These are phyloP conservation scores for Cheilosia urbana DNA, from an alignment of 2,888 invertebrate species.

Conservation along the genomic window DNA sequence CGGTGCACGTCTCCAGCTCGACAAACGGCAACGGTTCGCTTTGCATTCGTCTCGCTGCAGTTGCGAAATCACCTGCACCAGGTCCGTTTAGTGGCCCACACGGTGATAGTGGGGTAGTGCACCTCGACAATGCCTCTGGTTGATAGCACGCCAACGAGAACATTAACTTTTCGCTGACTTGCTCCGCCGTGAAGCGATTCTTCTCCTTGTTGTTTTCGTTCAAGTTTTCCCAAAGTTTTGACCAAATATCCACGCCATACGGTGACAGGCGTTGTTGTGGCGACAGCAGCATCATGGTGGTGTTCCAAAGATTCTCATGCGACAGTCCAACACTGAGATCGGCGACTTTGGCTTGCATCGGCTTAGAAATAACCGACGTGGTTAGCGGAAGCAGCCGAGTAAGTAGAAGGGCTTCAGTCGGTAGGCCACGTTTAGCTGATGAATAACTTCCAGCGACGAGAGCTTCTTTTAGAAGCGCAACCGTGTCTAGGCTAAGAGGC, in stretches of 20 bases:
- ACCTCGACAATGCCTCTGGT: constrained; percentile 93
- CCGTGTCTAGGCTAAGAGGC: constrained; percentile 86
- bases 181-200: constrained; percentile 87
- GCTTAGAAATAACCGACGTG: constrained; percentile 83
- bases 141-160: constrained; percentile 93
- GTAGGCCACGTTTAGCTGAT: constrained; percentile 88
- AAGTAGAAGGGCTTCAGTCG: constrained; percentile 89
- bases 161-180: constrained; percentile 91
- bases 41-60: constrained; percentile 83
- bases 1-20: constrained; percentile 93
- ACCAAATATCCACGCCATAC: constrained; percentile 93
- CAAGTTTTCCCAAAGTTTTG: constrained; percentile 90
- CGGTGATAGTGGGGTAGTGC: constrained; percentile 93
- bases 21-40: constrained; percentile 90
- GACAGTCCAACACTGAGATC: constrained; percentile 87
- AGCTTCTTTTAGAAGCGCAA: constrained; percentile 90
- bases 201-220: constrained; percentile 86
- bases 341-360: constrained; percentile 83
- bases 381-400: constrained; percentile 90
- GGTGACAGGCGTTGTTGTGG: constrained; percentile 93
- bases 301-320: constrained; percentile 91
- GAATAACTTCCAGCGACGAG: constrained; percentile 90
- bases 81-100: constrained; percentile 85
- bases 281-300: constrained; percentile 92
- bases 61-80: constrained; percentile 82